Evolutionary conservation across 2,888 invertebrate genomes (phyloP).

Genomic region (Coleophora deauratella): DNA sequence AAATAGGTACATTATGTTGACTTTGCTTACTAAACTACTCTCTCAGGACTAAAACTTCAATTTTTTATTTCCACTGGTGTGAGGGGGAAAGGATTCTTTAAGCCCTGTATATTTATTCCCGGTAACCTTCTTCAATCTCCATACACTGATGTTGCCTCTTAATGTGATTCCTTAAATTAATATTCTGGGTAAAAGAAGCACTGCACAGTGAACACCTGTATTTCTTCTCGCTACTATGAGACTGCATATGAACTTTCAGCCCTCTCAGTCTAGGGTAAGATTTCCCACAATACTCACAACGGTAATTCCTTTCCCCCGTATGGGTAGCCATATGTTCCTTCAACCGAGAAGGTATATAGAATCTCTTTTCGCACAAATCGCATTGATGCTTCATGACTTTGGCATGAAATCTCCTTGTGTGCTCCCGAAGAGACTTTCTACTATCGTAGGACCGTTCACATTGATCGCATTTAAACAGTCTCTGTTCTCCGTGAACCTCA

Average conservation of each 20-base stretch:
- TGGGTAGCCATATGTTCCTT: slow-evolving; percentile 61
- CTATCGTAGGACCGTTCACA: slow-evolving; percentile 59
- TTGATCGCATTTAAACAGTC: slow-evolving; percentile 47
- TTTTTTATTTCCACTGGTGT: no score
- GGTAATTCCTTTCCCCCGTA: slow-evolving; percentile 55
- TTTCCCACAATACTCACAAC: slow-evolving; percentile 58
- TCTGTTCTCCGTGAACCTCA: slow-evolving; percentile 45
- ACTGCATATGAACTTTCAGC: slow-evolving; percentile 70
- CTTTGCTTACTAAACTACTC: no score
- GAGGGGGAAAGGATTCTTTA: no score
- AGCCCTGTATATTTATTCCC: background rate
- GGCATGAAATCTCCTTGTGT: slow-evolving; percentile 48
- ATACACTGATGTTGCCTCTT: slow-evolving; percentile 52
- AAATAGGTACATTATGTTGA: no score
- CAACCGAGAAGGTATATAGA: slow-evolving; percentile 34
- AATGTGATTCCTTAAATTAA: slow-evolving; percentile 72
- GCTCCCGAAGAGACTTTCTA: slow-evolving; percentile 51
- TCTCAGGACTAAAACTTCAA: no score
- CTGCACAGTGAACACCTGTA: slow-evolving; percentile 66
- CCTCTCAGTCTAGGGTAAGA: slow-evolving; percentile 52
- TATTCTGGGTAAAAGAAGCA: slow-evolving; percentile 70
- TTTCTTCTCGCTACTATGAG: slow-evolving; percentile 69
- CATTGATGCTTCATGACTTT: slow-evolving; percentile 66
- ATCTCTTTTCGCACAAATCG: slow-evolving; percentile 67
- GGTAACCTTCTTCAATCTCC: slow-evolving; percentile 13